Evolutionary conservation across 2,113 vertebrate species (phyloP), one percentile per base, ranked within the genome.

Genomic region (Chunga burmeisteri): DNA sequence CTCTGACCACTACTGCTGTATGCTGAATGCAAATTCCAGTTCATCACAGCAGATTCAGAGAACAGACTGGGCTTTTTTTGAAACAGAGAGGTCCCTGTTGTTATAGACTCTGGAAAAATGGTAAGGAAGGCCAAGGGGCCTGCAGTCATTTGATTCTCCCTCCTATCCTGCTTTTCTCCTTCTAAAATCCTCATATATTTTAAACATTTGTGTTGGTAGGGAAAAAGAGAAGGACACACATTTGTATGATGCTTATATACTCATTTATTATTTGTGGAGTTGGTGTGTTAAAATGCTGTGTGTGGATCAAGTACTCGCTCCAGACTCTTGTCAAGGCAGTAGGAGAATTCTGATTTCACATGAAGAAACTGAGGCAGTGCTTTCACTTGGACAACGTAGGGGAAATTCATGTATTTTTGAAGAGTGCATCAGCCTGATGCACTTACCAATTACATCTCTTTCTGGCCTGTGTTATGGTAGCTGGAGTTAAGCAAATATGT

Each of bases 21-120:
- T 42, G 47, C 50, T 80, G 95, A 95, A 93, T 96, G 89, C 92
- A 97, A 96, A 97, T 96, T 88, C 53, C 34, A 16, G 81, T 95
- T 86, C 53, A 65, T 89, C 56, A 53, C 62, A 71, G 65, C 56
- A 77, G 20, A 53, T n/a, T 85, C 53, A 59, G 56, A 53, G 83
- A 83, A 21, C 22, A 83, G 74, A 67, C 77, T 53, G 17, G 16
- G 10, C 3, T 73, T 50, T 50, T 70, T 80, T 30, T 68, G 8
- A 23, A 59, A 62, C 34, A 19, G 86, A 67, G 36, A 44, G 34
- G 40, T 92, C 90, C 47, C 80, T 52, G 38, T 88, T 95, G 70
- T 74, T 87, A 49, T 7, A 68, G 73, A 62, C 67, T 71, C 40
- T 34, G 30, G 19, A 71, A 75, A 79, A 74, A 67, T 21, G 12